Evolutionary conservation across 2,113 vertebrate genomes (phyloP), one percentile per base, ranked within the genome.

Genomic region (Scolopax mira): DNA sequence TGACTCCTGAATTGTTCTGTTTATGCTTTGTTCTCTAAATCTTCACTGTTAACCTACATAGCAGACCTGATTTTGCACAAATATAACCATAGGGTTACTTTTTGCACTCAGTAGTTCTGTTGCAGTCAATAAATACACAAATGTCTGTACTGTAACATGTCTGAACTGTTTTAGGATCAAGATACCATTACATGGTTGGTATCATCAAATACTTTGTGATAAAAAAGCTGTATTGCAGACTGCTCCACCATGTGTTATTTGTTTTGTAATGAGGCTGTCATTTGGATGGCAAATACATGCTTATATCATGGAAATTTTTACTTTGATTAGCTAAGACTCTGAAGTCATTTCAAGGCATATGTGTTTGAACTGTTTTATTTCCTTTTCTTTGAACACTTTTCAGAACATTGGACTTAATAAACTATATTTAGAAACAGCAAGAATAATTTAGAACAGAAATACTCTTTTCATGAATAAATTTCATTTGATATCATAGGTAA

Each of bases 301-400:
- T 89, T 82, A 41, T 30, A 24, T 51, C 65, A 88, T 75, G 84
- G 74, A 79, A 87, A 79, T 37, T 87, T 85, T 94, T 85, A 79
- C 27, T 90, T 13, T 15, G 73, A 14, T 79, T 85, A 79, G 33
- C 61, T 89, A 89, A 89, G 61, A 19, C 89, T 94, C 65, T 94
- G 78, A 94, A 95, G 81, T 72, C 1, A 89, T 78, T 92, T 95
- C 77, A 89, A 87, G 71, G 15, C 88, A 73, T 79, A 44, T 87
- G 35, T 37, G 69, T 79, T 81, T 75, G 33, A 94, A 65, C 14
- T 33, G 30, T 12, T 78, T 70, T 89, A 31, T 84, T 96, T 95
- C 70, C 70, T 95, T 88, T 70, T n/a, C 90, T 94, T 93, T 93
- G 86, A 94, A 89, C 10, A 12, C 9, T 83, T 90, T 86, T 92